Conservation (phyloP, 2,888 invertebrate species). For the Sinotaia quadrata region DNA sequence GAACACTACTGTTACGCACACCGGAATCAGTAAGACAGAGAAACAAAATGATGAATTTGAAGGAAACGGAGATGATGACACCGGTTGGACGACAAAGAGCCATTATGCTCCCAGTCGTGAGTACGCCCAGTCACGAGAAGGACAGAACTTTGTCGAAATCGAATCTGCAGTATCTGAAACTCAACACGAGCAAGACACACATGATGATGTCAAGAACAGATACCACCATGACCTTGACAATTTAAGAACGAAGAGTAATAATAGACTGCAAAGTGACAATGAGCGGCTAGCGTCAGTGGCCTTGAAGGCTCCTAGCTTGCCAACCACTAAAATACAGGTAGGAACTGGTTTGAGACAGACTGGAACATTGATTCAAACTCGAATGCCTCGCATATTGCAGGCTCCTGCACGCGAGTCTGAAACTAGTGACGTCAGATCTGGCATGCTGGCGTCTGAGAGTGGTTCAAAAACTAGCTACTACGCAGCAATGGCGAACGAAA, state of each 20-base stretch:
- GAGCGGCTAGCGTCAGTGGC: not conserved
- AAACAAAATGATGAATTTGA: not conserved
- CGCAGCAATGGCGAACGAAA: slow-evolving; percentile 15
- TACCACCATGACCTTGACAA: too few species aligned
- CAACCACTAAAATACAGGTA: not conserved
- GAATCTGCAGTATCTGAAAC: too few species aligned
- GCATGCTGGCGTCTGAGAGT: not conserved
- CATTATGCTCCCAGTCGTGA: not conserved
- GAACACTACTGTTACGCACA: not conserved
- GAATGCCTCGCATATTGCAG: not conserved
- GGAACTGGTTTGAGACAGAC: not conserved
- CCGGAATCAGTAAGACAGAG: not conserved
- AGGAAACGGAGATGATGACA: not conserved
- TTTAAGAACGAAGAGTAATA: too few species aligned
- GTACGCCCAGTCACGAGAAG: too few species aligned
- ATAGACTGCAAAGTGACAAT: not conserved
- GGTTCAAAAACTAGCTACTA: not conserved
- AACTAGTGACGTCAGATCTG: slow-evolving; percentile 10
- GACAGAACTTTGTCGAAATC: too few species aligned
- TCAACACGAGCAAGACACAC: too few species aligned
- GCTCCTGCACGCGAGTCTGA: not conserved
- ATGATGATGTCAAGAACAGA: too few species aligned
- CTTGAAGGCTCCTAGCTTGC: not conserved
- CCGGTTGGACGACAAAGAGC: not conserved
- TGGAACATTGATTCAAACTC: not conserved